Base-by-base conservation (phyloP, 2,113 vertebrate species). In the Machaerirhynchus nigripectus region DNA sequence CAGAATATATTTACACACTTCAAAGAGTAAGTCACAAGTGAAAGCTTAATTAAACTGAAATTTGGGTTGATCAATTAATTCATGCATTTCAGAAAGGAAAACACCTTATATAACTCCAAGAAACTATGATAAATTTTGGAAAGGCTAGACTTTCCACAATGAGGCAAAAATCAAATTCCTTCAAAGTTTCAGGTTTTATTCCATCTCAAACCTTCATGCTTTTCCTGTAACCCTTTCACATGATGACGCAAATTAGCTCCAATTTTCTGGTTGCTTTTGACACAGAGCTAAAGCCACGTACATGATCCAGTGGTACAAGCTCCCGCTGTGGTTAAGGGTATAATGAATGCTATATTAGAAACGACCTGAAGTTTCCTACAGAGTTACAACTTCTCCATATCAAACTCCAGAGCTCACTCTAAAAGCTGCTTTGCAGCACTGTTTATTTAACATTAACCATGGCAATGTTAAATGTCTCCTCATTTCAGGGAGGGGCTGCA, bases 11-110 rank as follows among this genome's bases (percentile, higher is more conserved):
- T 96, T 90, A 87, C 27, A 46, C 82, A 96, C 86, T 96, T 94
- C 91, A 95, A 96, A 97, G 95, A 84, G 67, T 35, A 95, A 92
- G 94, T 91, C 82, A 65, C 31, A 93, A 82, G 86, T 46, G 9
- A 95, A 93, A 93, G 80, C 95, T 94, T 96, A 96, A 96, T 96
- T 96, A 96, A 97, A 86, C 86, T 60, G 60, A 79, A 96, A 90
- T 94, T 95, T 1, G 55, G 73, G 90, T 65, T 93, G 95, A 95
- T 95, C 91, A 90, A 96, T 91, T 96, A 74, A 90, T 81, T 84
- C 65, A 57, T 70, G 35, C 53, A 69, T 92, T 96, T 97, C 92
- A 95, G 92, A 79, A 81, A 44, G 69, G 57, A 94, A 95, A 93
- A 89, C 31, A 89, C 49, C 73, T 94, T 96, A 95, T 55, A 57